Evolutionary conservation across 2,113 vertebrate species (phyloP).

Genomic region (Ramphastos sulfuratus): DNA sequence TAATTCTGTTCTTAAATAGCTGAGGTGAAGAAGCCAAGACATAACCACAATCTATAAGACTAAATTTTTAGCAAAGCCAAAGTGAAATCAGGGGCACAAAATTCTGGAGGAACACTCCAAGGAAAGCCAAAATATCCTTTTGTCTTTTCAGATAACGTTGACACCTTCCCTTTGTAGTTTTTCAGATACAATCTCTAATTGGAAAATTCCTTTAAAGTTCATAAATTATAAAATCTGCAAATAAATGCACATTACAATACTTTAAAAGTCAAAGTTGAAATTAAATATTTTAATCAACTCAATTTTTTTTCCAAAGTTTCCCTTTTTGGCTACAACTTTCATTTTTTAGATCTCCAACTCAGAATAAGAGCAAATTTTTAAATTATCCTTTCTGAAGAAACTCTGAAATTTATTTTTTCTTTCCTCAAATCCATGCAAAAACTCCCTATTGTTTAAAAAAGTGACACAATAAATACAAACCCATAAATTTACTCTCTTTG

Average conservation of each 20-base stretch:
- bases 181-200: background rate
- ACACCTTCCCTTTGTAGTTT: background rate
- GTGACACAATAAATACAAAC: background rate
- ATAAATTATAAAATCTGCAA: background rate
- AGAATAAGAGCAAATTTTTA: background rate
- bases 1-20: background rate
- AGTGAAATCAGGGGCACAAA: slow-evolving; percentile 5
- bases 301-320: background rate
- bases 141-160: background rate
- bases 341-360: background rate
- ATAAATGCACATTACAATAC: background rate
- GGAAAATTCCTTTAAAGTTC: background rate
- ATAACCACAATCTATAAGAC: background rate
- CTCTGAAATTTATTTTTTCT: background rate
- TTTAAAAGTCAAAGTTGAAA: background rate
- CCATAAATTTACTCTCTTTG: background rate
- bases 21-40: background rate
- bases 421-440: background rate
- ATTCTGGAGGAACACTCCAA: background rate
- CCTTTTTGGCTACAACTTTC: background rate
- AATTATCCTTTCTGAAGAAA: background rate
- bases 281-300: background rate
- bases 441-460: background rate
- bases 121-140: background rate
- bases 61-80: background rate